Base-by-base conservation (phyloP, 2,888 invertebrate species). In the Apamea anceps region DNA sequence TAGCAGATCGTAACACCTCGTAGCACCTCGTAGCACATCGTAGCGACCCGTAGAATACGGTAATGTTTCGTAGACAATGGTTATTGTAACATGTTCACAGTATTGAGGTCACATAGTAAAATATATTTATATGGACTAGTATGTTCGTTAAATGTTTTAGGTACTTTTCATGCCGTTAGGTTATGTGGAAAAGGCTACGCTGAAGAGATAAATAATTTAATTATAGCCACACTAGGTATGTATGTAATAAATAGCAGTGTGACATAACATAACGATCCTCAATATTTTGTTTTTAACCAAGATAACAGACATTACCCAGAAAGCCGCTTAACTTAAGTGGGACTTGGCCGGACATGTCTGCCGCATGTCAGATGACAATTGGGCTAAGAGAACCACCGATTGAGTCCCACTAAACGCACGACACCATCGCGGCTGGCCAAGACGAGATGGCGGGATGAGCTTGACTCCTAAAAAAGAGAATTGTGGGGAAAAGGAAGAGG, bases 51-150 rank as follows among this genome's bases (percentile, higher is more conserved):
- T 72, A 77, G 72, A 76, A 74, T 78, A 88, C 66, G 62, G 72
- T 72, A 80, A 75, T 85, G 80, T 87, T 70, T 88, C 81, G 86
- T 82, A 89, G 86, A 79, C 84, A 84, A 81, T 86, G 81, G 84
- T 88, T 84, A 86, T 88, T 80, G 71, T 80, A 87, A 68, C 80
- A 57, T 74, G 81, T 80, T 84, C 48, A 72, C 73, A 57, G 70
- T 75, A 75, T 80, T 70, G 68, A 79, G 79, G 80, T 87, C 80
- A 77, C 37, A 57, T 78, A 78, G 74, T 78, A 86, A 82, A 54
- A 73, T 81, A 71, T 81, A 72, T 65, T 37, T 66, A 21, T 72
- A 48, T 25, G 70, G 57, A 71, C 71, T 51, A 48, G 15, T 32
- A 37, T 37, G 45, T 67, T 72, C 8, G 54, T 57, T 57, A 15